phyloP scores from a whole-genome alignment of 2,888 invertebrate genomes.

The Limnephilus auricula region DNA sequence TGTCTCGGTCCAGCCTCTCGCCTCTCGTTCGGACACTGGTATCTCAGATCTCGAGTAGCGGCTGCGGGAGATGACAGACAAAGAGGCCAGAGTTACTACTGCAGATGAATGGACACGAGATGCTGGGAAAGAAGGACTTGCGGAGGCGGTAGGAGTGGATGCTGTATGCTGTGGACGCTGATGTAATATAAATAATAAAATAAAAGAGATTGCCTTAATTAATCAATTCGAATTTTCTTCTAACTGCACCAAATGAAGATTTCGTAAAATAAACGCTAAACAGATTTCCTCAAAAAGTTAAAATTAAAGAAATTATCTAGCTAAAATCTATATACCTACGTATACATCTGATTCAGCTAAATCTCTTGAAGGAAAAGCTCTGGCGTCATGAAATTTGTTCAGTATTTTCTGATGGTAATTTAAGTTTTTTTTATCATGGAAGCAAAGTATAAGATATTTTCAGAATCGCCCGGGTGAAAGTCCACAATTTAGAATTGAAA shows the following conservation, averaged over 20 bases:
- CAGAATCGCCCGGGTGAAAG: too few relatives aligned
- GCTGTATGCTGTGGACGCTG: too few relatives aligned
- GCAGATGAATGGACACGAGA: conserved; percentile 21
- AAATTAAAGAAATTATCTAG: neutral
- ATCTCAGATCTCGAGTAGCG: neutral
- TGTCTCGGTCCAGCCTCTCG: conserved; percentile 1
- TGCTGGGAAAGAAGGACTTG: neutral
- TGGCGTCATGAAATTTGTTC: neutral
- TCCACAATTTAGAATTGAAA: too few relatives aligned
- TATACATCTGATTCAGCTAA: neutral
- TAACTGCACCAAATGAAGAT: too few relatives aligned
- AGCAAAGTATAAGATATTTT: neutral
- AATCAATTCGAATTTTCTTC: too few relatives aligned
- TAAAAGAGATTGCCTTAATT: too few relatives aligned
- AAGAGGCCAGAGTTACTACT: neutral
- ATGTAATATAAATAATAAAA: neutral
- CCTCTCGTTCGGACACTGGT: conserved; percentile 16
- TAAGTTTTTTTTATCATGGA: neutral
- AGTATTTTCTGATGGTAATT: neutral
- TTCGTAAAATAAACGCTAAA: neutral
- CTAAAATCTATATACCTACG: neutral
- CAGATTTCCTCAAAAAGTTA: neutral
- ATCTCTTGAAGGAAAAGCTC: neutral
- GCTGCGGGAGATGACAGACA: neutral
- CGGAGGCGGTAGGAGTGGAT: neutral